Percentiles rank a stretch among this genome's conserved stretches.
Conservation (phyloP, 2,888 invertebrate species). For the Eupithecia exiguata region DNA sequence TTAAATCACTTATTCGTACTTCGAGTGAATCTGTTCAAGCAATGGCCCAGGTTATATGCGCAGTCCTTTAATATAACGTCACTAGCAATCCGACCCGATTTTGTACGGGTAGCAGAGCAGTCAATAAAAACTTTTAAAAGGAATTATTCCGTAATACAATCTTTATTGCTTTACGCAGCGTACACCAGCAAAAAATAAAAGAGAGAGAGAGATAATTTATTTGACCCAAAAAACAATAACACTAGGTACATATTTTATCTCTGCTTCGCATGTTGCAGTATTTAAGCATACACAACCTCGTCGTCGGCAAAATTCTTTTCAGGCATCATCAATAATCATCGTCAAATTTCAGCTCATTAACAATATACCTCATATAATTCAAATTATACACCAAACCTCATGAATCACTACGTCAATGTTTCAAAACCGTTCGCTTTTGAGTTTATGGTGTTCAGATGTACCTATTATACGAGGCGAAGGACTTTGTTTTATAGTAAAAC, state of each 20-base stretch:
- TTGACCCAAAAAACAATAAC: no score
- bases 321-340: neutral
- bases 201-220: no score
- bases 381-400: no score
- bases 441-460: no score
- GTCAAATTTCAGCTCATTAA: neutral
- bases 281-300: no score
- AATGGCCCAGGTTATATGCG: neutral
- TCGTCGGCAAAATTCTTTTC: no score
- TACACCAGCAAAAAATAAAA: neutral
- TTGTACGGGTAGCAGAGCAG: neutral
- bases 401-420: no score
- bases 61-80: neutral
- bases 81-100: neutral
- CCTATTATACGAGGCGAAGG: no score
- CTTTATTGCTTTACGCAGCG: neutral
- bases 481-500: neutral
- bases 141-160: neutral
- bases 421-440: no score
- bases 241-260: no score
- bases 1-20: neutral
- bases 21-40: neutral
- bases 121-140: neutral
- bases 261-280: no score
- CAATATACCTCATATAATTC: no score